Percentiles rank a stretch among this genome's conserved stretches.
phyloP scores from a whole-genome alignment of 2,797 vertebrate genomes.

The Tamandua tetradactyla region DNA sequence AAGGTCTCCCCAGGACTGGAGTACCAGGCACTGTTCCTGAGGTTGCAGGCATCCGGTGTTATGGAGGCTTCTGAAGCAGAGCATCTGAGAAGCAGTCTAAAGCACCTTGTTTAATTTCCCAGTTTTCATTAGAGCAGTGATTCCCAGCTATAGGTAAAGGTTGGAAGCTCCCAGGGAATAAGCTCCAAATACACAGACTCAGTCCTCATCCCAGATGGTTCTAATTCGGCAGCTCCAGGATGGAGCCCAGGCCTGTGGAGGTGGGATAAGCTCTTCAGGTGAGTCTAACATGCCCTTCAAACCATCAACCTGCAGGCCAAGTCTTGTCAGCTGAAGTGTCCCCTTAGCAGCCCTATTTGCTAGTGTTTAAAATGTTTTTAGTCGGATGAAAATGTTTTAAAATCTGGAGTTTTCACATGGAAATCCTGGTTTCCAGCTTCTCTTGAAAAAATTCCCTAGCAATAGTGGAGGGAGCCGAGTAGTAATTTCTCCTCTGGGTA shows the following conservation, averaged over 20 bases:
- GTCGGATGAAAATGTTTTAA: neutral
- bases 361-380: neutral
- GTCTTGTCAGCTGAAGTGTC: neutral
- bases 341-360: neutral
- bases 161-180: neutral
- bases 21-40: neutral
- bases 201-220: neutral
- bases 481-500: neutral
- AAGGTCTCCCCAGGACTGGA: accelerated
- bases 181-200: neutral
- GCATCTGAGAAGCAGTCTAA: neutral
- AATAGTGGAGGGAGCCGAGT: neutral
- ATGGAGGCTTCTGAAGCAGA: neutral
- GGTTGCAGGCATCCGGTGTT: neutral
- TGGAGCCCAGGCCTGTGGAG: accelerated
- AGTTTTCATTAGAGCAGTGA: neutral
- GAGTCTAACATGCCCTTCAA: neutral
- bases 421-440: neutral
- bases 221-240: neutral
- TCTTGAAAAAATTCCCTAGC: neutral
- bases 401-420: neutral
- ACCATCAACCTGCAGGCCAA: neutral
- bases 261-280: neutral
- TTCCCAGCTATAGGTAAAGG: neutral
- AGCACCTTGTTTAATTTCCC: neutral